Evolutionary conservation across 2,888 invertebrate genomes (phyloP), one percentile per base, ranked within the genome.

Genomic region (Sesia bembeciformis): DNA sequence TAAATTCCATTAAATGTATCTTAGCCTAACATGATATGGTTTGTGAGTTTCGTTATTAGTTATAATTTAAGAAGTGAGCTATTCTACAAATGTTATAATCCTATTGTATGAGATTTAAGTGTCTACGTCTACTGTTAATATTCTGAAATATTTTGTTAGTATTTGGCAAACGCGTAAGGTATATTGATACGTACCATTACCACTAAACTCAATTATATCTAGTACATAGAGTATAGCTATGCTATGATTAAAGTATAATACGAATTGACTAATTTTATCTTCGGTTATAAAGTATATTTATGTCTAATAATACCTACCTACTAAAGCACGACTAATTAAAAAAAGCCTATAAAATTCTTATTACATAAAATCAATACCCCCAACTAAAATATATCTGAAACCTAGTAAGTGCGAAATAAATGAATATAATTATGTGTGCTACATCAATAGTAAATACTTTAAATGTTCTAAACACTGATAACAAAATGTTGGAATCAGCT

Each of bases 1-100:
- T 69, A 67, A 67, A 58, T 60, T 66, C 55, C 59, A 57, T 51
- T 60, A 53, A 7, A 56, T 57, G 55, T 58, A 58, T 53, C 79
- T 82, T 84, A 84, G 53, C 56, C 71, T 78, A 78, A 67, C 62
- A 81, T 87, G 87, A 87, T 87, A 87, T 87, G 87, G 67, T 76
- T 73, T 69, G 69, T 74, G 78, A 79, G 68, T 65, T 66, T 66
- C 54, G 52, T 53, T 55, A 55, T 53, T 39, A 4, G 7, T 38
- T 39, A 38, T 50, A 5, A 39, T 39, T 39, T 50, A 39, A 39
- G 50, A 50, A 50, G 39, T 6, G 5, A 7, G 42, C 42, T 42
- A 42, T 42, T 42, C 50, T 50, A 50, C 38, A 23, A 46, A 46
- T 46, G 5, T 46, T 43, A 43, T 43, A n/a, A n/a, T 46, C n/a